phyloP scores from a whole-genome alignment of 2,113 vertebrate species.

The Tylochromis polylepis region DNA sequence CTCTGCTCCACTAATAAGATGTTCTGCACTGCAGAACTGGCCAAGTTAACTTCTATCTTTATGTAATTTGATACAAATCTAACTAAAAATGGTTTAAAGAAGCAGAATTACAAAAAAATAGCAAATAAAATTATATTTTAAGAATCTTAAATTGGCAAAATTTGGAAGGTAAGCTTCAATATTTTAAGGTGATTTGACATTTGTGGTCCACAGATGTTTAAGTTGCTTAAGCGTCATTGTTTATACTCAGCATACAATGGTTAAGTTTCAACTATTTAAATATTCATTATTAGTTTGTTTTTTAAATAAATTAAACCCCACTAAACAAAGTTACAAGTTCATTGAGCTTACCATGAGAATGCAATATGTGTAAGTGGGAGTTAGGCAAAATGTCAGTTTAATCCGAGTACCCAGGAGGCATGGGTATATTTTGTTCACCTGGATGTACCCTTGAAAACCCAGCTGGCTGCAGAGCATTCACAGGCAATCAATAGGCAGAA shows the following conservation, averaged over 20 bases:
- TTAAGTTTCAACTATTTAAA: neutral
- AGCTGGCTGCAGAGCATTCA: constrained; percentile 17
- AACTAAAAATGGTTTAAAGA: neutral
- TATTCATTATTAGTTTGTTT: fast-evolving
- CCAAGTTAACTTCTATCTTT: neutral
- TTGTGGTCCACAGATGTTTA: neutral
- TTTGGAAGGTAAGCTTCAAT: neutral
- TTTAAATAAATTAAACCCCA: neutral
- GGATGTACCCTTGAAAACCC: constrained; percentile 29
- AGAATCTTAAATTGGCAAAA: neutral
- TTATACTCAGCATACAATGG: neutral
- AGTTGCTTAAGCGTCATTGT: neutral
- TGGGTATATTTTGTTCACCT: constrained; percentile 3
- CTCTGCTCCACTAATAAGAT: neutral
- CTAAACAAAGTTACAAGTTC: neutral
- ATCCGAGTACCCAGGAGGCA: neutral
- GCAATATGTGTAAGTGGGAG: neutral
- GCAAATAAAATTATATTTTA: neutral
- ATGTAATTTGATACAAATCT: neutral
- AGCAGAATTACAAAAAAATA: neutral
- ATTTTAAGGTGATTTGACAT: neutral
- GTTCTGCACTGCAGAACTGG: neutral
- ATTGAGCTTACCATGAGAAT: neutral
- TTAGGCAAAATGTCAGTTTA: neutral
- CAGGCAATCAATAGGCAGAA: constrained; percentile 41